Base-by-base conservation (phyloP, 2,797 vertebrate genomes). In the Acipenser ruthenus region DNA sequence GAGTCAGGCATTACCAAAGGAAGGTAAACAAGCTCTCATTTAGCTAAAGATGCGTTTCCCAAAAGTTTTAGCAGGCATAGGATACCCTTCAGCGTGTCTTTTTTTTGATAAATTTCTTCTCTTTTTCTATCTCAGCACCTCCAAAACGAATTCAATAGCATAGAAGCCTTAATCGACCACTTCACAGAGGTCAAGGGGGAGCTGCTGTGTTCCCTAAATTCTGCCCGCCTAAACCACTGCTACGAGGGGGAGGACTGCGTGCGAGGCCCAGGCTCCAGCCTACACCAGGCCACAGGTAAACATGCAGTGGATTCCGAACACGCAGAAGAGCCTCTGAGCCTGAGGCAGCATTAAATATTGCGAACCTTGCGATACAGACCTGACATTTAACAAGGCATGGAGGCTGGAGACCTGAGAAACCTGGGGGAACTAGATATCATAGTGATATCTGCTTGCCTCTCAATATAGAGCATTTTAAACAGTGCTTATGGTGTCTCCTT, bases 121-220 rank as follows among this genome's bases (percentile, higher is more conserved):
- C 10, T 70, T 52, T 52, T 47, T 15, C 67, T 12, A 60, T 52
- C 51, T 47, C 76, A 99, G 95, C 93, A 92, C 75, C 87, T 88
- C 82, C 86, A 80, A 0, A 64, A 74, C 0, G 90, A 92, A 55
- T 97, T 97, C 69, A 47, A 73, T 59, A 92, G 89, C 62, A 18
- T 98, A 49, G 86, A 86, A 0, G 89, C 90, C 1, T 82, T 99
- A 75, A 86, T 99, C 50, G 92, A 94, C 18, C 87, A 92, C 79
- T 93, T 94, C 79, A 88, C 89, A 0, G 81, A 85, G 11, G 65
- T 4, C 0, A 76, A 70, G 4, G 84, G 82, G 0, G 87, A 91
- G 71, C 87, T 96, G 74, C 90, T 92, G 67, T 93, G 87, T 68
- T 79, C 72, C 48, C 80, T 98, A 68, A 87, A 78, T 77, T 84